Conservation (phyloP, 2,888 invertebrate species). For the Chrysomela aeneicollis region DNA sequence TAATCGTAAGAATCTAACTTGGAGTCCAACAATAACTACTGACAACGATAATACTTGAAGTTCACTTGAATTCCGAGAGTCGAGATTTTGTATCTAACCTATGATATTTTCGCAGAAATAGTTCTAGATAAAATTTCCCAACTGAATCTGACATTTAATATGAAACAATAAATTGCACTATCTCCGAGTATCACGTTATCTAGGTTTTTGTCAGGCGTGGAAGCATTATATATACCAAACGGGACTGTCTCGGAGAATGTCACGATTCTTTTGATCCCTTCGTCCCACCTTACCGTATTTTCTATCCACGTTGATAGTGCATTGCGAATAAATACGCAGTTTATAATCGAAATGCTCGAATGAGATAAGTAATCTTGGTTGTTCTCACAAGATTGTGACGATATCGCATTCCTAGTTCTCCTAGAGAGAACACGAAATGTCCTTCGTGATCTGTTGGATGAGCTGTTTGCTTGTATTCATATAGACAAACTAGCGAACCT, state of each 20-base stretch:
- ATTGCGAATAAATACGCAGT: too few relatives aligned
- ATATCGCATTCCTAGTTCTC: too few relatives aligned
- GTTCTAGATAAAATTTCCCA: slow-evolving; percentile 28
- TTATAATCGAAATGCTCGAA: too few relatives aligned
- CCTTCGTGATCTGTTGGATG: too few relatives aligned
- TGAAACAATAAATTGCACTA: slow-evolving; percentile 35
- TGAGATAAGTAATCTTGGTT: too few relatives aligned
- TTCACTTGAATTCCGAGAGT: slow-evolving; percentile 14
- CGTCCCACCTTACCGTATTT: neutral
- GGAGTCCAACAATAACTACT: too few relatives aligned
- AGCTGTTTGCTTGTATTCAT: too few relatives aligned
- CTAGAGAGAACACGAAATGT: too few relatives aligned
- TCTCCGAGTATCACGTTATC: slow-evolving; percentile 24
- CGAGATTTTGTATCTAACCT: slow-evolving; percentile 23
- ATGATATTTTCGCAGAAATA: slow-evolving; percentile 27
- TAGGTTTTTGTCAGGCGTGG: slow-evolving; percentile 15
- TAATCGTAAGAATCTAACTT: too few relatives aligned
- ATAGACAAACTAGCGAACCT: too few relatives aligned
- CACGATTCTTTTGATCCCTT: slow-evolving; percentile 11
- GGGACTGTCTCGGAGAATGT: slow-evolving; percentile 15
- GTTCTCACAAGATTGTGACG: too few relatives aligned
- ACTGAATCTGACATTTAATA: slow-evolving; percentile 31
- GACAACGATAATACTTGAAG: slow-evolving; percentile 11
- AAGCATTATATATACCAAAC: slow-evolving; percentile 13
- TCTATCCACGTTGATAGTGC: neutral